Evolutionary conservation across 1,140 invertebrate species (phyloP), one percentile per base, ranked within the genome.

Genomic region (Drosophila hydei): DNA sequence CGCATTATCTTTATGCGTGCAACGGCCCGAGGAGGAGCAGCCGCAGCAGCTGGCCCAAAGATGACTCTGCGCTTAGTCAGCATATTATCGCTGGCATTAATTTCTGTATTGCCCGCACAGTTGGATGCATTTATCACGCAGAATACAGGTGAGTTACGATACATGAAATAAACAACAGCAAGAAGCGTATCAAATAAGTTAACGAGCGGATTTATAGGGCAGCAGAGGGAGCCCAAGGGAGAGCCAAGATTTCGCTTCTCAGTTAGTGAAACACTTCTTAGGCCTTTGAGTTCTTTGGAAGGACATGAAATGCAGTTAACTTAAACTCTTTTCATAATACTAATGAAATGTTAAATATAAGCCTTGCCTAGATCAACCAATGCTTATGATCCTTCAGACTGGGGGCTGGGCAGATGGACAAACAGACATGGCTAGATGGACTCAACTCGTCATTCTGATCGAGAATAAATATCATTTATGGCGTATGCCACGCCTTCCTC

Each of bases 1-100:
- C 63, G 67, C 59, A 79, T 84, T 84, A 84, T 84, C n/a, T n/a
- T 84, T 73, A 84, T 84, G 80, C 79, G 61, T 61, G 72, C 77
- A 80, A 70, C 71, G 71, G 64, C 36, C 73, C 62, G 18, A 43
- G 38, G 16, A 21, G 25, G 58, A 56, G 27, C 30, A 42, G 23
- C 23, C 6, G 18, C 11, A 33, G 33, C 36, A 71, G 59, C 43
- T 42, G 19, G 27, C 25, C 45, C 68, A 56, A 88, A 83, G 75
- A 88, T 88, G 83, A 88, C 84, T 72, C 79, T 83, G 76, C 84
- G 76, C 65, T 83, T 88, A 88, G 79, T 89, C 83, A 88, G 83
- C 83, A 72, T 88, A 67, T 83, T 88, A 65, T 79, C 69, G 56
- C 18, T 80, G 72, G 77, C 73, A 68, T 70, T 81, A 59, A 70